Base-by-base conservation (phyloP, 2,888 invertebrate genomes). In the Hyposoter dolosus region DNA sequence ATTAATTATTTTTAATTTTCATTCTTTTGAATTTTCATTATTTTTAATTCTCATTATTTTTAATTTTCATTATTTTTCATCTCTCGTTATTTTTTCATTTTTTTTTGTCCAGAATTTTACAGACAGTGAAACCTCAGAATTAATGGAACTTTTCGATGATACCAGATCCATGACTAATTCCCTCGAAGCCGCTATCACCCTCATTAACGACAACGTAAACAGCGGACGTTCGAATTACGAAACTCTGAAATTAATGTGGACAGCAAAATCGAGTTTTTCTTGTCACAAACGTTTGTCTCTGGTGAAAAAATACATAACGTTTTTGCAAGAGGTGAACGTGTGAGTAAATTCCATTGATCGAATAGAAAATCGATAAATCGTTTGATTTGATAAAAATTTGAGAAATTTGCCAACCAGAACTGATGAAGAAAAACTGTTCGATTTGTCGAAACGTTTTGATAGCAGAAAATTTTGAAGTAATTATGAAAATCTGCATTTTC, bases 251-350 rank as follows among this genome's bases (percentile, higher is more conserved):
- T 93, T 94, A 56, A 95, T 96, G 35, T 95, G 95, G 88, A 94
- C 95, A 43, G 95, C 96, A 0, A 93, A 96, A 65, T 94, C 95
- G 0, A 95, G 95, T 84, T 92, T 97, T 50, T 95, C 96, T 83
- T 95, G 96, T 89, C 96, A 96, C 90, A 95, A 95, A 92, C 95
- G 95, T 92, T 94, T 95, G 63, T 92, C 91, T 43, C 95, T 95
- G 89, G 93, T 97, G 60, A 94, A 93, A 76, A 95, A 94, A 63
- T 94, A 95, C 53, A 90, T 95, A 1, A 91, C 91, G 77, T 94
- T 95, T 88, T 89, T 95, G 45, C 94, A 94, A 89, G 92, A 93
- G 82, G 89, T 92, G 65, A 60, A 87, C 43, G 89, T 90, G 92
- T 91, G 83, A 83, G 89, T 88, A 23, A 68, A 17, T 9, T 65